Evolutionary conservation across 1,140 invertebrate species (phyloP), one percentile per base, ranked within the genome.

Genomic region (Geopemphigus sp.): DNA sequence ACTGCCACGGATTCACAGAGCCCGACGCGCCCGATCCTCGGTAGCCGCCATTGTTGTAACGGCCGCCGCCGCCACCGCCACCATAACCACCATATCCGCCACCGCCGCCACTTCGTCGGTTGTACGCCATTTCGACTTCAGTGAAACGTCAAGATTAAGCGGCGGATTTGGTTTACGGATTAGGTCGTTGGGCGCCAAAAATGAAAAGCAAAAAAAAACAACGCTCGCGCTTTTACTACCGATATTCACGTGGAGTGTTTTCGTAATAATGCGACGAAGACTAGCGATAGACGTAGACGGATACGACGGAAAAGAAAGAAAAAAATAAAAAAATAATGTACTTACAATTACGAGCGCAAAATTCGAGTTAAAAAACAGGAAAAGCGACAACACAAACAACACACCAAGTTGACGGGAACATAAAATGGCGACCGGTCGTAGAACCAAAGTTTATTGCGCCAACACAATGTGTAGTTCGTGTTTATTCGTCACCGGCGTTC

Each of bases 1-100:
- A 66, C 45, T 81, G 70, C 81, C 81, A 81, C n/a, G 81, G 81
- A n/a, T 78, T 81, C 6, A 81, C 81, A 0, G 47, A 12, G 17
- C 56, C 59, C 45, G 47, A 29, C n/a, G 26, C 45, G 29, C 74
- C 57, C 11, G 32, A 39, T 4, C 32, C 8, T 29, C 74, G 12
- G 19, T 50, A 63, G 24, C 74, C 39, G 14, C 74, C 57, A 17
- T 22, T 32, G 53, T 47, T 47, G 39, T 14, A 61, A 12, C 73
- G 19, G 12, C 56, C 26, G 14, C 54, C 29, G n/a, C 26, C 50
- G 12, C 70, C 70, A 15, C 26, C 70, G 1, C 50, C 70, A 15
- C 70, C 68, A 53, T 72, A 72, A 29, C 47, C 47, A 19, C 68
- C 61, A 32, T 19, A 63, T 63, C 68, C 63, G 29, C 63, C 61